Conservation (phyloP, 2,888 invertebrate genomes). For the Allygus modestus region DNA sequence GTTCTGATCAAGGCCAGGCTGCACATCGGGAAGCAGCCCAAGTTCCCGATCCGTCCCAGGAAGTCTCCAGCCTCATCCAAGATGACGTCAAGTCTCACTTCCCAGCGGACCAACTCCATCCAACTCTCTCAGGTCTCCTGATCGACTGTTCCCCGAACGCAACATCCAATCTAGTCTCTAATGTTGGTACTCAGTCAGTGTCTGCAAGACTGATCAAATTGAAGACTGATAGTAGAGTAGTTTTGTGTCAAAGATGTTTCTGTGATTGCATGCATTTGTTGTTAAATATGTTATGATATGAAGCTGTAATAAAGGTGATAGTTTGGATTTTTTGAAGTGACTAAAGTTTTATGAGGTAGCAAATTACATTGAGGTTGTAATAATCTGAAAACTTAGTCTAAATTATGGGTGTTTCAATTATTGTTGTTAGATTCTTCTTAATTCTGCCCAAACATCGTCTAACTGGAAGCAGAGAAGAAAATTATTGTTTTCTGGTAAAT, state of each 20-base stretch:
- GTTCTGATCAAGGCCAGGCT: constrained; percentile 18
- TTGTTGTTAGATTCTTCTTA: too few species aligned
- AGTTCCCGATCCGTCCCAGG: constrained; percentile 54
- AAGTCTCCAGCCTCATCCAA: neutral
- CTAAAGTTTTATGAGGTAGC: too few species aligned
- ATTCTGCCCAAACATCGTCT: too few species aligned
- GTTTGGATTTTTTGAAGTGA: too few species aligned
- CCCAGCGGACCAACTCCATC: constrained; percentile 59
- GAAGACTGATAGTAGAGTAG: constrained; percentile 28
- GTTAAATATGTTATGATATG: neutral
- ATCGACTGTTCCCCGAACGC: neutral
- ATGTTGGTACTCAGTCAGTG: neutral
- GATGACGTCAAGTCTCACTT: constrained; percentile 27
- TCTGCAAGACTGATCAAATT: constrained; percentile 12
- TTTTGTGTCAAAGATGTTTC: constrained; percentile 16
- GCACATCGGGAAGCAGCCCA: constrained; percentile 21
- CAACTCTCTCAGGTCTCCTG: constrained; percentile 63
- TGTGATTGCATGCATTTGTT: constrained; percentile 47
- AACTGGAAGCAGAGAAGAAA: too few species aligned
- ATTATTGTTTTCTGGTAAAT: too few species aligned
- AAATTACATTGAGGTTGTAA: too few species aligned
- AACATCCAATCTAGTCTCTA: constrained; percentile 42
- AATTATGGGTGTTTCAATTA: too few species aligned
- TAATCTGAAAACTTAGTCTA: too few species aligned
- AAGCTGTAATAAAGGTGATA: too few species aligned